These are phyloP conservation scores for Anaspis maculata DNA, from an alignment of 2,888 invertebrate genomes.

Conservation along the genomic window DNA sequence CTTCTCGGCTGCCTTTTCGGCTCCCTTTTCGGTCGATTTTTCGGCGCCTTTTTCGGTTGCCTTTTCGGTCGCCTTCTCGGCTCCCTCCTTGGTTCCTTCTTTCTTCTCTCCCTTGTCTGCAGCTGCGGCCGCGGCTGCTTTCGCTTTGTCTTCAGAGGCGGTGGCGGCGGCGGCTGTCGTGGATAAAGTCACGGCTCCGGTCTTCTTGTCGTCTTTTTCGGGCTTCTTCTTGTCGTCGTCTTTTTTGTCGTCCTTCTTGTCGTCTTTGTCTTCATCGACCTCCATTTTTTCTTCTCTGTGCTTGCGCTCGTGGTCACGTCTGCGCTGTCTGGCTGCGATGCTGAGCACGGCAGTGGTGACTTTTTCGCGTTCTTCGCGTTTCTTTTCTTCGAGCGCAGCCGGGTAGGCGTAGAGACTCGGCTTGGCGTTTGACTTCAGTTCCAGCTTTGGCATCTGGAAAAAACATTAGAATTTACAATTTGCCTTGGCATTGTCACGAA, in stretches of 20 bases:
- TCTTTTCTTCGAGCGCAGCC: slow-evolving; percentile 94
- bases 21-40: slow-evolving; percentile 31
- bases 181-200: slow-evolving; percentile 31
- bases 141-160: slow-evolving; percentile 14
- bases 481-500: neutral
- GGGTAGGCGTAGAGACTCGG: slow-evolving; percentile 96
- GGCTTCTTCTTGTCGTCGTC: slow-evolving; percentile 30
- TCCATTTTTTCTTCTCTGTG: slow-evolving; percentile 72
- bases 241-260: slow-evolving; percentile 23
- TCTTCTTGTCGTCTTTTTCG: slow-evolving; percentile 37
- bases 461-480: no score
- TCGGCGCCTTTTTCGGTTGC: slow-evolving; percentile 22
- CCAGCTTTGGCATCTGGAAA: slow-evolving; percentile 78
- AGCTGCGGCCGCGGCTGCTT: slow-evolving; percentile 32
- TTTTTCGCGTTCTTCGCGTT: slow-evolving; percentile 94
- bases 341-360: slow-evolving; percentile 96
- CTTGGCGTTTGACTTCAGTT: slow-evolving; percentile 85
- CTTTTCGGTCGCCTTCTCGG: slow-evolving; percentile 38
- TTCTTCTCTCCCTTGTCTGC: slow-evolving; percentile 19
- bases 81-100: slow-evolving; percentile 29
- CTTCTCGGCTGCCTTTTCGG: slow-evolving; percentile 44
- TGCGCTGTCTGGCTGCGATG: slow-evolving; percentile 87
- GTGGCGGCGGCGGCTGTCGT: slow-evolving; percentile 39
- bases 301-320: slow-evolving; percentile 68
- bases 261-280: slow-evolving; percentile 43